Evolutionary conservation across 2,888 invertebrate genomes (phyloP).

Genomic region (Tenthredo distinguenda): DNA sequence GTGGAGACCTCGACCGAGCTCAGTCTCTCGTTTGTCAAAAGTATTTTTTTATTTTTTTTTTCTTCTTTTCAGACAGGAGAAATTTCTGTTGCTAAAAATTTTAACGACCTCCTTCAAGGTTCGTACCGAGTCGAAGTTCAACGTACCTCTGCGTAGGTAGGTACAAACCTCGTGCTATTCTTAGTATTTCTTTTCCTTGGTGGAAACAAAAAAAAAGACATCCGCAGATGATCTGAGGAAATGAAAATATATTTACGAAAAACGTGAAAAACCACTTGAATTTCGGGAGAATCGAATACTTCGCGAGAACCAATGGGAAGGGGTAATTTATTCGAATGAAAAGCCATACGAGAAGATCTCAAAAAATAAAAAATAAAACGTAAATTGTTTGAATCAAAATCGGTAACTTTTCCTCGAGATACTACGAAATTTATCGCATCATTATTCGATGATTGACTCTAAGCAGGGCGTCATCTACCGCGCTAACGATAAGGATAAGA

Average conservation of each 20-base stretch:
- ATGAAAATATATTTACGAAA: not conserved
- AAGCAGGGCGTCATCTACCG: not conserved
- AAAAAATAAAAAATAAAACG: too few relatives aligned
- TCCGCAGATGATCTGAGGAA: not conserved
- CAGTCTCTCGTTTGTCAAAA: constrained; percentile 6
- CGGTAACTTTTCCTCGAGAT: not conserved
- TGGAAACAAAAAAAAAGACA: not conserved
- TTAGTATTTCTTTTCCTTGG: not conserved
- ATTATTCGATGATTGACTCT: not conserved
- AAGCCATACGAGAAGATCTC: too few relatives aligned
- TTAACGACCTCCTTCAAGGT: constrained; percentile 42
- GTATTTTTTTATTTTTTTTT: constrained; percentile 1
- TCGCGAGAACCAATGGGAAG: too few relatives aligned
- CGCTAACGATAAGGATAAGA: not conserved
- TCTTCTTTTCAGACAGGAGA: not conserved
- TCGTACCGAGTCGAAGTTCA: constrained; percentile 23
- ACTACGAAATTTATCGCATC: not conserved
- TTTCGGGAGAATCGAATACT: not conserved
- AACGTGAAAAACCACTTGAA: not conserved
- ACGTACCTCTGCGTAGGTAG: not conserved
- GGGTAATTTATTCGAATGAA: too few relatives aligned
- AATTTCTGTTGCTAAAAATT: constrained; percentile 26
- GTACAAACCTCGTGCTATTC: not conserved
- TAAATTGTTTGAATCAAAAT: not conserved
- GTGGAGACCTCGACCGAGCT: constrained; percentile 22